A percentile compares a stretch with the other conserved stretches of the same genome.
These are phyloP conservation scores for Agrilus cyanescens DNA, from an alignment of 2,888 invertebrate genomes.

Conservation along the genomic window DNA sequence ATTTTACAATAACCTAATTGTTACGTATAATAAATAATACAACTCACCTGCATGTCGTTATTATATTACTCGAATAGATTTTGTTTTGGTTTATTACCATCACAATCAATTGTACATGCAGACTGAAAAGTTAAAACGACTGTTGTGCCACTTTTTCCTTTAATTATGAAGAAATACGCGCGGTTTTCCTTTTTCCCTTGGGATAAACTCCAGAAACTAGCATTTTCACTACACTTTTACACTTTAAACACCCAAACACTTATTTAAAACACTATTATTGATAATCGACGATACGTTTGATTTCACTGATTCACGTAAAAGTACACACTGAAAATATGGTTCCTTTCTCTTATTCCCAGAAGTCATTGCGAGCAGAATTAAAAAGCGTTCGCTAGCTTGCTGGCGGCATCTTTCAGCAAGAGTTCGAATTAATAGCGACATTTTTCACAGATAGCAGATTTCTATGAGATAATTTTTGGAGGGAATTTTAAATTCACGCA, in stretches of 20 bases:
- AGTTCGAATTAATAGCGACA: no score
- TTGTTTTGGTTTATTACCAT: conserved; percentile 33
- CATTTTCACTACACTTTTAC: conserved; percentile 13
- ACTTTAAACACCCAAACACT: conserved; percentile 7
- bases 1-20: no score
- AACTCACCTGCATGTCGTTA: conserved; percentile 38
- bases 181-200: conserved; percentile 23
- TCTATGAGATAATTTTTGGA: no score
- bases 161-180: conserved; percentile 16
- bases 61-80: conserved; percentile 26
- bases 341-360: conserved; percentile 44
- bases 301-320: conserved; percentile 35
- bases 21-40: no score
- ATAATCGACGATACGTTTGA: conserved; percentile 22
- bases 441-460: no score
- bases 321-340: conserved; percentile 45
- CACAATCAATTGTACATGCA: conserved; percentile 25
- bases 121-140: conserved; percentile 5
- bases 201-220: conserved; percentile 15
- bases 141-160: conserved; percentile 23
- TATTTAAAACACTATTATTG: conserved; percentile 13
- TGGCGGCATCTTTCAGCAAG: no score
- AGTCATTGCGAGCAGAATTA: conserved; percentile 34
- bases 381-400: no score
- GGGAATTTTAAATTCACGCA: no score